These are phyloP conservation scores for Chrysolina americana DNA, from an alignment of 2,888 invertebrate species.

Conservation along the genomic window DNA sequence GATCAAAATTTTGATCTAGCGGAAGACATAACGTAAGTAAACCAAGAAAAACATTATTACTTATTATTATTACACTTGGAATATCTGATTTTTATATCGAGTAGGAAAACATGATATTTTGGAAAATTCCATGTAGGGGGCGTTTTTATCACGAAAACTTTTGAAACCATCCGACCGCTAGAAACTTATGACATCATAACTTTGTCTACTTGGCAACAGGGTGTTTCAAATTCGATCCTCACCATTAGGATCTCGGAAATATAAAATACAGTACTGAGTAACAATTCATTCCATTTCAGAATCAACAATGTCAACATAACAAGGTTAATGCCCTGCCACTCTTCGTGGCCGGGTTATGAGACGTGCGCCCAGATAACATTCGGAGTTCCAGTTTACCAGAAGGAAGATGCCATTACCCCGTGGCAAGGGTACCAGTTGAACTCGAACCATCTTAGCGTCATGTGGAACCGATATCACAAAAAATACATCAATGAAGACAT, in stretches of 20 bases:
- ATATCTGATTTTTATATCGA: no score
- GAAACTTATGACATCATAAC: no score
- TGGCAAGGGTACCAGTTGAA: constrained; percentile 55
- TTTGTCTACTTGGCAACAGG: no score
- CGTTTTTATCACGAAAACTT: no score
- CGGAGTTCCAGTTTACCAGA: constrained; percentile 47
- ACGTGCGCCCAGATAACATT: constrained; percentile 50
- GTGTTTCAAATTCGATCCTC: not conserved
- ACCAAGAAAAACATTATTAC: no score
- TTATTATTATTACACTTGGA: no score
- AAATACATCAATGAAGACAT: constrained; percentile 41
- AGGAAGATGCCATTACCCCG: constrained; percentile 28
- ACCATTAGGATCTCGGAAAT: no score
- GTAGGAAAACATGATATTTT: no score
- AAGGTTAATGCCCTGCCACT: constrained; percentile 41
- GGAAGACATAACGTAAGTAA: constrained; percentile 50
- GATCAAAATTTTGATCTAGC: constrained; percentile 49
- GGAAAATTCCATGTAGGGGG: no score
- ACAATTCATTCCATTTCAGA: constrained; percentile 43
- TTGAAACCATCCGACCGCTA: no score
- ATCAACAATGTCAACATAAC: constrained; percentile 48
- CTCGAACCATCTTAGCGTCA: constrained; percentile 45
- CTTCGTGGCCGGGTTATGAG: constrained; percentile 47
- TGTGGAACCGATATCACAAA: constrained; percentile 51
- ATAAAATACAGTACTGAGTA: not conserved